phyloP scores from a whole-genome alignment of 2,113 vertebrate genomes.

The Microtus montanus region DNA sequence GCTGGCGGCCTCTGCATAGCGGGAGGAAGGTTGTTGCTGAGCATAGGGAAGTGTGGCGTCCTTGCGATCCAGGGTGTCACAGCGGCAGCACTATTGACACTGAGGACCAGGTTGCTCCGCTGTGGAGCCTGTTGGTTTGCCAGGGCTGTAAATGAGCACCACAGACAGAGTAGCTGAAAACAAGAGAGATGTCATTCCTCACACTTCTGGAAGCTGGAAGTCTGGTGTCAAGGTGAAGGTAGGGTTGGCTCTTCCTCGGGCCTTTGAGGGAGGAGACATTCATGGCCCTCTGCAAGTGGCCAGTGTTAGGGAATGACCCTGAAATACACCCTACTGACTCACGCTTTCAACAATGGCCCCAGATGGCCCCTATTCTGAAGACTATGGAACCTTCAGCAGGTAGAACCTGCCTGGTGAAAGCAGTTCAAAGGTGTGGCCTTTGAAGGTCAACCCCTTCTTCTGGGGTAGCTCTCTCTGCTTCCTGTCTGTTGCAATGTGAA shows the following conservation, averaged over 20 bases:
- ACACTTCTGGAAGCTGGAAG: not conserved
- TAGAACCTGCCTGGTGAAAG: not conserved
- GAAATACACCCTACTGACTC: not conserved
- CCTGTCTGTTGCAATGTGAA: not conserved
- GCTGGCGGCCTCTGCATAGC: not conserved
- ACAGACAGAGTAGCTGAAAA: not conserved
- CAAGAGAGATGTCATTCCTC: not conserved
- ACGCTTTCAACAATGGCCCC: not conserved
- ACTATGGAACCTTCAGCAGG: not conserved
- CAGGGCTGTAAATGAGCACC: not conserved
- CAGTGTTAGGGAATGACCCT: not conserved
- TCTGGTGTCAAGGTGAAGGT: not conserved
- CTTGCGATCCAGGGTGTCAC: not conserved
- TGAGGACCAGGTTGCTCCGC: not conserved
- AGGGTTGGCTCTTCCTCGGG: not conserved
- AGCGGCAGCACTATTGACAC: not conserved
- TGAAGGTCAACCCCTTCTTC: not conserved
- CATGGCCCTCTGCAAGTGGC: not conserved
- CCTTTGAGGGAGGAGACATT: not conserved
- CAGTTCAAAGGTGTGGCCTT: not conserved
- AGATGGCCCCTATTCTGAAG: not conserved
- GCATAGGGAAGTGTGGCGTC: rapidly evolving
- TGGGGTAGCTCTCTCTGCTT: not conserved
- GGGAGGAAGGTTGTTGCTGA: not conserved
- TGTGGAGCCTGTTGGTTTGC: not conserved